Conservation (phyloP, 1,140 invertebrate genomes). For the Pygmarrhopalites habei region DNA sequence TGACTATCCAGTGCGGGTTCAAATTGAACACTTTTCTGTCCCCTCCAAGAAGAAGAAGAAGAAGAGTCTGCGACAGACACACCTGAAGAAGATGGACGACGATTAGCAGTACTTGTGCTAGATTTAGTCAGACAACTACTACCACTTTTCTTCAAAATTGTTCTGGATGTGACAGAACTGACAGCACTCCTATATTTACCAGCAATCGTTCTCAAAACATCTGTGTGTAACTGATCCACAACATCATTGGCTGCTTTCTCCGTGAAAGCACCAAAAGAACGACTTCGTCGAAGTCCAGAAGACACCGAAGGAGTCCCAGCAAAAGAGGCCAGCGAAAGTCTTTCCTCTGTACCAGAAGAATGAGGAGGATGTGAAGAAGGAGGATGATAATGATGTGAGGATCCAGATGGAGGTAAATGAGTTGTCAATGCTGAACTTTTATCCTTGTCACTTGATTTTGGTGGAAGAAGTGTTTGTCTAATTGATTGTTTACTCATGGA, state of each 20-base stretch:
- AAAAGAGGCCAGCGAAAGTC: not conserved
- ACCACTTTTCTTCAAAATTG: too few species aligned
- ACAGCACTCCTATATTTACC: constrained; percentile 17
- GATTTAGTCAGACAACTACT: too few species aligned
- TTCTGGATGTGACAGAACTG: not conserved
- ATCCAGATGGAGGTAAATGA: not conserved
- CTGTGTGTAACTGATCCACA: constrained; percentile 24
- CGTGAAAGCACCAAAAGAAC: constrained; percentile 35
- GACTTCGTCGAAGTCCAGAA: constrained; percentile 14
- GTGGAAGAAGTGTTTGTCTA: constrained; percentile 7
- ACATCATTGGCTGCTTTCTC: constrained; percentile 31
- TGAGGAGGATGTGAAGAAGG: not conserved
- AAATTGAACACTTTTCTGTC: constrained; percentile 24
- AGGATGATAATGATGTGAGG: not conserved
- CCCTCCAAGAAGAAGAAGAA: too few species aligned
- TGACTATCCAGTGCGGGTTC: not conserved
- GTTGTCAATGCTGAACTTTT: not conserved
- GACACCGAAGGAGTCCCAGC: not conserved
- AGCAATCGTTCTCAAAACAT: constrained; percentile 11
- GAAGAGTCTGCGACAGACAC: constrained; percentile 1
- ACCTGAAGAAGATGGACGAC: not conserved
- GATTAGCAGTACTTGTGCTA: not conserved
- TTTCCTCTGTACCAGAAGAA: not conserved
- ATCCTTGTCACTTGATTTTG: not conserved
- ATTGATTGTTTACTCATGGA: constrained; percentile 31